These are phyloP conservation scores for Equus przewalskii DNA, from an alignment of 2,113 vertebrate genomes.

Conservation along the genomic window DNA sequence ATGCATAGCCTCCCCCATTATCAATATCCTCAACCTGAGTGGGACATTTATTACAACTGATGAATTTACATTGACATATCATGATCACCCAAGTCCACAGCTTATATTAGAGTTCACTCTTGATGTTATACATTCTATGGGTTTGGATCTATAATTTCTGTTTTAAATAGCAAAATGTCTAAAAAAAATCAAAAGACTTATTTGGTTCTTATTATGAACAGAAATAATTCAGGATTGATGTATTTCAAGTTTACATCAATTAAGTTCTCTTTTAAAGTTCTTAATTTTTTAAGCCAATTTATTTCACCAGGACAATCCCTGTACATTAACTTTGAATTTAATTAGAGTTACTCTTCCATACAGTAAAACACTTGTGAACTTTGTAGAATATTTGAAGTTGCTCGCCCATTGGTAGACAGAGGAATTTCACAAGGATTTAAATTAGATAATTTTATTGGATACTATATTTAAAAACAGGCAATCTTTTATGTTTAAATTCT, in stretches of 20 bases:
- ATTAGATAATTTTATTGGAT: background rate
- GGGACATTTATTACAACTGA: background rate
- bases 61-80: background rate
- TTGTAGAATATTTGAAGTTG: background rate
- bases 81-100: background rate
- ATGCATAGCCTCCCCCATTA: background rate
- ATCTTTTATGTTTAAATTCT: background rate
- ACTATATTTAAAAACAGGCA: background rate
- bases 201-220: background rate
- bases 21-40: background rate
- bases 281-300: constrained; percentile 19
- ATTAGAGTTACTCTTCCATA: background rate
- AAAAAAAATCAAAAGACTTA: background rate
- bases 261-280: background rate
- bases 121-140: background rate
- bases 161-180: background rate
- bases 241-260: background rate
- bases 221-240: background rate
- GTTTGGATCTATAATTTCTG: background rate
- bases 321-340: background rate
- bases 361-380: background rate
- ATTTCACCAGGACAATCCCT: background rate
- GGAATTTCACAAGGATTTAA: background rate
- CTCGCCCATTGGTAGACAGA: background rate
- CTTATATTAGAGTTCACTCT: background rate